Evolutionary conservation across 1,140 invertebrate genomes (phyloP).

Genomic region (Eumeta japonica): DNA sequence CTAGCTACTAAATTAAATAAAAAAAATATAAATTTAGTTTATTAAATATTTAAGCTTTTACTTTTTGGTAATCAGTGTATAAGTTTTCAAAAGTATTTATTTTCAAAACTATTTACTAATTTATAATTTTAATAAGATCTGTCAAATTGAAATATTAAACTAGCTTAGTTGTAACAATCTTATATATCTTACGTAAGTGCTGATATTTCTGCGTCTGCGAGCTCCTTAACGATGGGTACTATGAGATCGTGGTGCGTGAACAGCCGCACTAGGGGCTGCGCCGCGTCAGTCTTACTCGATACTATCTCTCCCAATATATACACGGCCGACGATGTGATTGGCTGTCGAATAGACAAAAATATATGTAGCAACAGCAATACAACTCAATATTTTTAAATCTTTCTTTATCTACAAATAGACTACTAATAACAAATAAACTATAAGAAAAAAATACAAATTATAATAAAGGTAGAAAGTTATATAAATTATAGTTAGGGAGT

Average conservation of each 20-base stretch:
- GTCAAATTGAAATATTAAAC: no score
- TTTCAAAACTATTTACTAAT: no score
- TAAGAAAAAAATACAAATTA: conserved; percentile 5
- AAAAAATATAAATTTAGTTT: no score
- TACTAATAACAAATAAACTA: conserved; percentile 7
- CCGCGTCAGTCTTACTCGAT: conserved; percentile 80
- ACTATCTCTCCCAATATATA: conserved; percentile 86
- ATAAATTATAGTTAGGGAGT: no score
- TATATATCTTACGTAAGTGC: conserved; percentile 72
- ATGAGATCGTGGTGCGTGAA: conserved; percentile 83
- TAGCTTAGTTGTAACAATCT: no score
- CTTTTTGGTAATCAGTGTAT: no score
- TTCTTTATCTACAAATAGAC: background rate
- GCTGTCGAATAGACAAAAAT: conserved; percentile 60
- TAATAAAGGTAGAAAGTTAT: background rate
- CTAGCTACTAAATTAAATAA: no score
- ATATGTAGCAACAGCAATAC: background rate
- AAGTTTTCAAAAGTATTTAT: no score
- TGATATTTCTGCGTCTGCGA: conserved; percentile 84
- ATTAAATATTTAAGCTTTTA: no score
- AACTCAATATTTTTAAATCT: conserved; percentile 1
- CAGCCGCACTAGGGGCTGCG: conserved; percentile 80
- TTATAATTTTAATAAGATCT: no score
- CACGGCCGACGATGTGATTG: conserved; percentile 80
- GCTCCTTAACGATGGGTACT: conserved; percentile 75